Evolutionary conservation across 2,113 vertebrate species (phyloP), one percentile per base, ranked within the genome.

Genomic region (Tyrannus savana): DNA sequence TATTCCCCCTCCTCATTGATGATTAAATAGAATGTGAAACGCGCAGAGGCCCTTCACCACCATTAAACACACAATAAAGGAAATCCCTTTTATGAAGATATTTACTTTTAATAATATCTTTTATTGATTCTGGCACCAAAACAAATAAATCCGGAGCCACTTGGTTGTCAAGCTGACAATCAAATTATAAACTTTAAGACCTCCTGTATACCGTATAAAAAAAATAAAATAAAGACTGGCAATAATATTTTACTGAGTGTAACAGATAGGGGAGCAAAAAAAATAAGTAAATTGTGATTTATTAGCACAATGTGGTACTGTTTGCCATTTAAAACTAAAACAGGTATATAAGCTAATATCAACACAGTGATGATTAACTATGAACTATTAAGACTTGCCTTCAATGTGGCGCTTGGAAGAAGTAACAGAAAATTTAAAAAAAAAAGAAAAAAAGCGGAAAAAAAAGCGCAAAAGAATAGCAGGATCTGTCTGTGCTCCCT

Each of bases 331-430:
- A 93, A 97, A 98, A 96, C 96, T 97, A 98, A 97, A 97, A 97
- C 97, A 98, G 98, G 95, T 98, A 60, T 97, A 98, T 98, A 98
- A 98, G 98, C 98, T 98, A 98, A 96, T 97, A 97, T 67, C 92
- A 15, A 97, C 96, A 97, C 97, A 98, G 98, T 97, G 98, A 98
- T 99, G 98, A 98, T 98, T 98, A 98, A 98, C 98, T 98, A 98
- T 96, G 97, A 99, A 97, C 97, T 97, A 84, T 97, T 97, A 95
- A 98, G 97, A 98, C 96, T 97, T 98, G 96, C 92, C 69, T 98
- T 97, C 96, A 98, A 98, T 97, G 95, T 96, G 97, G 98, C 44
- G 63, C 97, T 98, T 87, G 94, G 96, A 97, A 97, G 97, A 96
- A 96, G 90, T 87, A 80, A 98, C 63, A 96, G 95, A 96, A 94